Evolutionary conservation across 2,797 vertebrate species (phyloP).

Genomic region (Gallinago solitaria): DNA sequence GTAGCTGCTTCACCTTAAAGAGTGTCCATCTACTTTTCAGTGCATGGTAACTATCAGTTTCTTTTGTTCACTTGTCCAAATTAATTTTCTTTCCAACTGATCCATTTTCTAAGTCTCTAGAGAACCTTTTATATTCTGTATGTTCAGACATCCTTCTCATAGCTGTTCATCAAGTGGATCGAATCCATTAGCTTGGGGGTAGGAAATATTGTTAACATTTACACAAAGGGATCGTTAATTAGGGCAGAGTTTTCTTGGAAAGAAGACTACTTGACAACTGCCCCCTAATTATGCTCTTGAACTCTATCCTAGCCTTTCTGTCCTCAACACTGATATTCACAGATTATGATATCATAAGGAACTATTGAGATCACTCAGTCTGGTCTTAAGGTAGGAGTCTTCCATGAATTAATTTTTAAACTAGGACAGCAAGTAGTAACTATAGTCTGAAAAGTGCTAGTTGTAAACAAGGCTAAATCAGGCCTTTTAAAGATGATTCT

Average conservation of each 20-base stretch:
- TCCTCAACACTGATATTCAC: not conserved
- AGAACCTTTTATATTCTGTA: not conserved
- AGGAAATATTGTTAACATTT: constrained; percentile 9
- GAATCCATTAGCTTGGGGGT: not conserved
- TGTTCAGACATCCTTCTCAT: not conserved
- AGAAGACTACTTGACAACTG: not conserved
- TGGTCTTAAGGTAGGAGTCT: not conserved
- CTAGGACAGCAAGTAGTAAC: not conserved
- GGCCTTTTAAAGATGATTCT: not conserved
- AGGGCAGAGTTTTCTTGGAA: not conserved
- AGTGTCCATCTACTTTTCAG: not conserved
- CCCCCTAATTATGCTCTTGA: not conserved
- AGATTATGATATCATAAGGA: not conserved
- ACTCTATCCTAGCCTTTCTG: not conserved
- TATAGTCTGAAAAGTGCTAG: not conserved
- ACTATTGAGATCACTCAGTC: not conserved
- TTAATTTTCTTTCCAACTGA: not conserved
- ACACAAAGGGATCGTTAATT: not conserved
- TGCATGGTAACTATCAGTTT: not conserved
- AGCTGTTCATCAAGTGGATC: not conserved
- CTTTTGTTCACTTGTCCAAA: not conserved
- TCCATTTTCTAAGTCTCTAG: not conserved
- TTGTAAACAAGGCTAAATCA: not conserved
- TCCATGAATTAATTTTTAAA: not conserved
- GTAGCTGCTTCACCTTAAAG: not conserved